These are phyloP conservation scores for Eumerus sabulonum DNA, from an alignment of 2,888 invertebrate genomes.

Conservation along the genomic window DNA sequence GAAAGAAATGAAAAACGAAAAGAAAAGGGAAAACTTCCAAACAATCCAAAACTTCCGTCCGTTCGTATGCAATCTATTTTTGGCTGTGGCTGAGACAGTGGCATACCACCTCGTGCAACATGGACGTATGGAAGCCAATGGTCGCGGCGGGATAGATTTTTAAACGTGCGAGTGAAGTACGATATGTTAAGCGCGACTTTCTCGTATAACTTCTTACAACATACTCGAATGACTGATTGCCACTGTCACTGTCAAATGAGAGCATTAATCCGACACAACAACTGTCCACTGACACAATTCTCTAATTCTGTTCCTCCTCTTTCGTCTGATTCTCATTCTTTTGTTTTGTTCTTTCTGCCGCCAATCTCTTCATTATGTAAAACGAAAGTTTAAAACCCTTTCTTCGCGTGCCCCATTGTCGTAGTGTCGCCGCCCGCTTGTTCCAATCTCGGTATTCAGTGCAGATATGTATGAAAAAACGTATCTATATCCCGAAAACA, in stretches of 20 bases:
- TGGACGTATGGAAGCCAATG: constrained; percentile 42
- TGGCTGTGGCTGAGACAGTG: too few relatives aligned
- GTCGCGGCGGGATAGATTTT: background rate
- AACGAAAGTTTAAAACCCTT: constrained; percentile 59
- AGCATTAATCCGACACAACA: constrained; percentile 19
- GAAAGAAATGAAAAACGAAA: constrained; percentile 5
- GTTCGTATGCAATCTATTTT: background rate
- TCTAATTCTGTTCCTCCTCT: constrained; percentile 40
- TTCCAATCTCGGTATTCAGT: constrained; percentile 24
- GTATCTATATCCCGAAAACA: constrained; percentile 40
- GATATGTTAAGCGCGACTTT: constrained; percentile 53
- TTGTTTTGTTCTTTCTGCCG: background rate
- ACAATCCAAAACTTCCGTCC: constrained; percentile 19
- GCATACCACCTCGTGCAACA: too few relatives aligned
- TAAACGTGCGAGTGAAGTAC: background rate
- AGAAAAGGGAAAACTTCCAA: constrained; percentile 58
- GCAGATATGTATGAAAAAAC: constrained; percentile 23
- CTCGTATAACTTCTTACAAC: constrained; percentile 61
- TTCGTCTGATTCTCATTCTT: too few relatives aligned
- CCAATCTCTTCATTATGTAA: constrained; percentile 43
- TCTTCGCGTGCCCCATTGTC: constrained; percentile 2
- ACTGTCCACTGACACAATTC: constrained; percentile 60
- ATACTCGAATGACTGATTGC: constrained; percentile 33
- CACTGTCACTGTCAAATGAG: constrained; percentile 56
- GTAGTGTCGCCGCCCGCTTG: constrained; percentile 7